Base-by-base conservation (phyloP, 2,888 invertebrate genomes). In the Arctia plantaginis region DNA sequence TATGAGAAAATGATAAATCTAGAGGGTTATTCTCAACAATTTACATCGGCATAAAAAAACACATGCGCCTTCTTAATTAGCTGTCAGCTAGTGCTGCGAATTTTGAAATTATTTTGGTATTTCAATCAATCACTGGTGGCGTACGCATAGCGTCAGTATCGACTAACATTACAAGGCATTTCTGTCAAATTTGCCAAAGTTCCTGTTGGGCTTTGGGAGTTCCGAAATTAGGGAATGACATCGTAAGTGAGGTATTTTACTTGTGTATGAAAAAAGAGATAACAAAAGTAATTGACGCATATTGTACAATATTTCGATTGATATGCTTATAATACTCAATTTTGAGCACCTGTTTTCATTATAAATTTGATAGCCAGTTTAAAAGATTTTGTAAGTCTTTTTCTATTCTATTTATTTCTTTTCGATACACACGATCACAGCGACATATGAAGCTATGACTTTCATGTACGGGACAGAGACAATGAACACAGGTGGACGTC, bases 1-100 rank as follows among this genome's bases (percentile, higher is more conserved):
- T 84, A 80, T 86, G 41, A 39, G 62, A 44, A 71, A 77, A 62
- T 73, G 80, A 77, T 69, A 73, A 79, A 76, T 78, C 73, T 71
- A 74, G 76, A 79, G 81, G 80, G 85, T 85, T 86, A 83, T 85
- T 86, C 83, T 80, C 80, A 89, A 87, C 87, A 86, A 87, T 88
- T 87, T 82, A 85, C 85, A 86, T 76, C 76, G 83, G 82, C 85
- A 84, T 85, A 82, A 86, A 88, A 86, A 88, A 88, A 87, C 84
- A 81, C 78, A 86, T 79, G 85, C 83, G 85, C 82, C 85, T 86
- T 85, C 85, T 86, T 86, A 87, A 88, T 85, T 84, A 86, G 82
- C 82, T 84, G 85, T 85, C 84, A 82, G 82, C 83, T 82, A 74
- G 67, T 70, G 64, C 74, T 73, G 74, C 73, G 75, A 80, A 81